Conservation (phyloP, 1,140 invertebrate genomes). For the Meloidogyne hapla region DNA sequence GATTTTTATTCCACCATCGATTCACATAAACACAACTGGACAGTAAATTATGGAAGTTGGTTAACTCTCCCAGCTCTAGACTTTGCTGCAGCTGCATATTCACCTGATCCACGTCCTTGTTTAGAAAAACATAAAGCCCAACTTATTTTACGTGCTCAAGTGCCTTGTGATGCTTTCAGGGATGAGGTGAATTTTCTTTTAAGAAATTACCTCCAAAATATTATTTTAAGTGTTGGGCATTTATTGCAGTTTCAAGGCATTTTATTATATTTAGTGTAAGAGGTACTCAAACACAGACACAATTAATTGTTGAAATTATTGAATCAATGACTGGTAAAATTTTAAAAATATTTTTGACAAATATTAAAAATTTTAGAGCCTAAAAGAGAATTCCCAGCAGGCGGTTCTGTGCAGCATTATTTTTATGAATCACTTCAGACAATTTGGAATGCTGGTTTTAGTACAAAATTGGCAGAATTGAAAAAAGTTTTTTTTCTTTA, state of each 20-base stretch:
- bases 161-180: conserved; percentile 38
- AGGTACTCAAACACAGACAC: conserved; percentile 44
- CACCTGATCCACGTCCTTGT: conserved; percentile 38
- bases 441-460: conserved; percentile 39
- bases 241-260: conserved; percentile 33
- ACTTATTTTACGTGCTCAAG: conserved; percentile 25
- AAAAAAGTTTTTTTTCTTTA: conserved; percentile 16
- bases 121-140: conserved; percentile 37
- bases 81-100: conserved; percentile 49
- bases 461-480: conserved; percentile 33
- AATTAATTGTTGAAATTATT: conserved; percentile 48
- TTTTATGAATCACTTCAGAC: conserved; percentile 42
- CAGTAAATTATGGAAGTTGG: conserved; percentile 20
- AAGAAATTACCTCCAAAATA: conserved; percentile 3
- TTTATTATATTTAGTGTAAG: conserved; percentile 46
- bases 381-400: conserved; percentile 44
- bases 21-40: conserved; percentile 36
- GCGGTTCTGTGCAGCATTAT: conserved; percentile 50
- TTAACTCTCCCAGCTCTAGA: conserved; percentile 48
- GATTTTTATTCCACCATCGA: background rate
- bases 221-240: conserved; percentile 47
- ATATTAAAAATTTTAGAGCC: conserved; percentile 29
- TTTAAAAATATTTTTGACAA: background rate
- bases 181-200: conserved; percentile 24
- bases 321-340: conserved; percentile 48